These are phyloP conservation scores for Betta splendens DNA, from an alignment of 2,797 vertebrate species.

Conservation along the genomic window DNA sequence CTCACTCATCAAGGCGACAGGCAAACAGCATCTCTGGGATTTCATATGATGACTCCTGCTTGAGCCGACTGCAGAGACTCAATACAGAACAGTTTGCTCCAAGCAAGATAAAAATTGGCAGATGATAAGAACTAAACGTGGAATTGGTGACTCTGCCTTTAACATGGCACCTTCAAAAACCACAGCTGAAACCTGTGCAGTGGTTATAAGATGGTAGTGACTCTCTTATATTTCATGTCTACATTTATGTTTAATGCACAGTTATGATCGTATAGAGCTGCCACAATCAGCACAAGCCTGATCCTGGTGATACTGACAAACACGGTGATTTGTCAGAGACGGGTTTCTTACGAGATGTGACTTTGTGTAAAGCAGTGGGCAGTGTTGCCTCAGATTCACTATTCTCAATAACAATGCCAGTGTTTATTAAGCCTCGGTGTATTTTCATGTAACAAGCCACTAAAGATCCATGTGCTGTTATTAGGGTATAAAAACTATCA, in stretches of 20 bases:
- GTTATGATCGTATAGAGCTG: too few relatives aligned
- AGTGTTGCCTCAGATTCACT: neutral
- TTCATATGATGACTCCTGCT: too few relatives aligned
- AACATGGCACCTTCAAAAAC: conserved; percentile 9
- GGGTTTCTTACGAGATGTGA: neutral
- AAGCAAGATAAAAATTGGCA: too few relatives aligned
- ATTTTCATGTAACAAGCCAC: neutral
- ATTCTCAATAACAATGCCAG: neutral
- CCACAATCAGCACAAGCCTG: conserved; percentile 17
- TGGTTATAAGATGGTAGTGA: neutral
- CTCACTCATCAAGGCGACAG: too few relatives aligned
- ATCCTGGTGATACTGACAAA: neutral
- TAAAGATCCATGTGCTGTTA: neutral
- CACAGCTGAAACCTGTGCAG: conserved; percentile 11
- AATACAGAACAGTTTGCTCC: too few relatives aligned
- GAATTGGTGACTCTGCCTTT: too few relatives aligned
- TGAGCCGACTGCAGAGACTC: too few relatives aligned
- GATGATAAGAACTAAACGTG: conserved; percentile 11
- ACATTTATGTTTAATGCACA: neutral
- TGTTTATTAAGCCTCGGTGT: neutral
- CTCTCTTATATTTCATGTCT: conserved; percentile 8
- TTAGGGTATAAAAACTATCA: conserved; percentile 5
- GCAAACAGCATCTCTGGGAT: too few relatives aligned
- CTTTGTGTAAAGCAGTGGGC: neutral
- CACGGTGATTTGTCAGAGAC: neutral